Percentiles rank a stretch among this genome's conserved stretches.
Evolutionary conservation across 2,113 vertebrate genomes (phyloP).

Genomic region (Melanerpes formicivorus): DNA sequence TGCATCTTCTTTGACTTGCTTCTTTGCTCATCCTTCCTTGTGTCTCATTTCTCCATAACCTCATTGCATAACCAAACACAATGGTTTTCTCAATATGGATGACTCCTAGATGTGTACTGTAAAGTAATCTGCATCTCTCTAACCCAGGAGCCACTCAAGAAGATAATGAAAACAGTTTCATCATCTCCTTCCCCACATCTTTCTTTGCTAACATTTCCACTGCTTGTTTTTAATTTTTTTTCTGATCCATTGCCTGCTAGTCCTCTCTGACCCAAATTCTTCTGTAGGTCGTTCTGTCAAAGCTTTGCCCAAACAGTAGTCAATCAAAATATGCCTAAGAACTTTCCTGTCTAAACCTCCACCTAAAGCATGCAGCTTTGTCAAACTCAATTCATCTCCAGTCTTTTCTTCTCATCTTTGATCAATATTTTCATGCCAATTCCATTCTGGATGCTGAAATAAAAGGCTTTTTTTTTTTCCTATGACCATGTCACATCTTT

Average conservation of each 20-base stretch:
- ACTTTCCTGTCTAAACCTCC: not conserved
- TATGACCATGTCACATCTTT: not conserved
- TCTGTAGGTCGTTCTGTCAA: not conserved
- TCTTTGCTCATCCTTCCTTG: not conserved
- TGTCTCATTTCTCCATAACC: not conserved
- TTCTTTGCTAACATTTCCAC: not conserved
- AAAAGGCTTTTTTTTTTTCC: not conserved
- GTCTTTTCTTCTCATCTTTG: not conserved
- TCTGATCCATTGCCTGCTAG: not conserved
- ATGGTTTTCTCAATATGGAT: not conserved
- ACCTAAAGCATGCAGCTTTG: not conserved
- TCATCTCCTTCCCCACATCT: not conserved
- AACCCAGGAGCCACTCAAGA: not conserved
- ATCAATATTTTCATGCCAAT: not conserved
- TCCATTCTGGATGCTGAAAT: not conserved
- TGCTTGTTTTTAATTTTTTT: not conserved
- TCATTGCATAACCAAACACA: not conserved
- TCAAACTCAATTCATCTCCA: not conserved
- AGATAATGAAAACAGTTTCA: not conserved
- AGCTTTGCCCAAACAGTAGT: not conserved
- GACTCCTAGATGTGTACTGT: not conserved
- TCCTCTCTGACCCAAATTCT: not conserved
- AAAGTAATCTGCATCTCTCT: not conserved
- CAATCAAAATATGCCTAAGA: not conserved
- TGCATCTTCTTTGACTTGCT: not conserved